Evolutionary conservation across 2,797 vertebrate genomes (phyloP), one percentile per base, ranked within the genome.

Genomic region (Botia kubotai): DNA sequence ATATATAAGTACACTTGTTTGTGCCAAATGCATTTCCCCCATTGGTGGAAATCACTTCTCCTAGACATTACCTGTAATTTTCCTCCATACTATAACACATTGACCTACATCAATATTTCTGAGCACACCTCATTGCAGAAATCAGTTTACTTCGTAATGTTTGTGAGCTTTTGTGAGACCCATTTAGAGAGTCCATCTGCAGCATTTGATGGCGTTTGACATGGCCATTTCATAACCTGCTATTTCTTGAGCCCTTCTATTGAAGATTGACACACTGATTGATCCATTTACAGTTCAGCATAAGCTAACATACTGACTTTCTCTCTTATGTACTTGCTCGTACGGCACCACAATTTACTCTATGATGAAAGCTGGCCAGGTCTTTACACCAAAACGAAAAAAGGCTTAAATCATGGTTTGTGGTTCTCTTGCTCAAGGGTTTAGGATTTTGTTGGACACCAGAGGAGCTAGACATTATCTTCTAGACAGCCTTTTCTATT

Each of bases 21-120:
- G 2, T 6, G 26, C 5, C 0, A 13, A 46, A 46, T 1, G 11
- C 33, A 33, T 33, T 33, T 33, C 33, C 21, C 6, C 29, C 33
- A 39, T 66, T 26, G 36, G 10, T 46, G 33, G 21, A 17, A 67
- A 76, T 55, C 33, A n/a, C 10, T 43, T 68, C 11, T 57, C 26
- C 6, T 26, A 58, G 17, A 29, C 50, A 68, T 68, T 68, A 26
- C 16, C 16, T n/a, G 53, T 77, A 68, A 58, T 69, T 52, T 77
- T 43, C 36, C 60, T 63, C 13, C 0, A 1, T 29, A 11, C 62
- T 8, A 16, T 16, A 63, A 5, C 1, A 26, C 11, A 60, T 60
- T 63, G 60, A 65, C 33, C 6, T 7, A 57, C 36, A 68, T 58
- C 21, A n/a, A 55, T 14, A 67, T 76, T n/a, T 68, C n/a, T 46